Conservation (phyloP, 2,113 vertebrate species). For the Eonycteris spelaea region DNA sequence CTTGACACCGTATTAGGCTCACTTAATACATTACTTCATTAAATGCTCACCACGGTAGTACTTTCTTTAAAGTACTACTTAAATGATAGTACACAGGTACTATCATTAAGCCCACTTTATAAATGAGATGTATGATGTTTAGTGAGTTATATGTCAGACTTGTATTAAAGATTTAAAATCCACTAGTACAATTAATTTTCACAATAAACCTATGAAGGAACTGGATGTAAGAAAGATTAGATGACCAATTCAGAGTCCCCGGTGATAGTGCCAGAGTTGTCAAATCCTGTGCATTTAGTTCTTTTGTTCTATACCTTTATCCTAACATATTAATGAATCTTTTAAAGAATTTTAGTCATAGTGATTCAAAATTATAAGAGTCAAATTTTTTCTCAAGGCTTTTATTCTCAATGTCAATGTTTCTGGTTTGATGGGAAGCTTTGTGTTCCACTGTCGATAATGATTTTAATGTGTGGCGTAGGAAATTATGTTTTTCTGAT, state of each 20-base stretch:
- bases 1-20: no score
- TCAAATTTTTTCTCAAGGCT: neutral
- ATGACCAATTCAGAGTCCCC: neutral
- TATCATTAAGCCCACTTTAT: neutral
- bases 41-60: neutral
- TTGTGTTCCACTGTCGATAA: neutral
- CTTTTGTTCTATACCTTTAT: neutral
- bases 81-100: no score
- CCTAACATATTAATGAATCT: neutral
- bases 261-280: accelerated
- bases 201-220: neutral
- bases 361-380: neutral
- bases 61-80: neutral
- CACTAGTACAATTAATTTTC: neutral
- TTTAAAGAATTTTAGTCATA: neutral
- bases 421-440: neutral
- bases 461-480: neutral
- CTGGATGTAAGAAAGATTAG: neutral
- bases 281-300: neutral
- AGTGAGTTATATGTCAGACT: neutral
- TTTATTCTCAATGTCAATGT: conserved; percentile 9
- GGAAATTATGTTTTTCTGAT: neutral
- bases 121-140: neutral
- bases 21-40: neutral
- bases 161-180: neutral